Percentiles rank a stretch among this genome's conserved stretches.
These are phyloP conservation scores for Vimba vimba DNA, from an alignment of 2,113 vertebrate species.

Conservation along the genomic window DNA sequence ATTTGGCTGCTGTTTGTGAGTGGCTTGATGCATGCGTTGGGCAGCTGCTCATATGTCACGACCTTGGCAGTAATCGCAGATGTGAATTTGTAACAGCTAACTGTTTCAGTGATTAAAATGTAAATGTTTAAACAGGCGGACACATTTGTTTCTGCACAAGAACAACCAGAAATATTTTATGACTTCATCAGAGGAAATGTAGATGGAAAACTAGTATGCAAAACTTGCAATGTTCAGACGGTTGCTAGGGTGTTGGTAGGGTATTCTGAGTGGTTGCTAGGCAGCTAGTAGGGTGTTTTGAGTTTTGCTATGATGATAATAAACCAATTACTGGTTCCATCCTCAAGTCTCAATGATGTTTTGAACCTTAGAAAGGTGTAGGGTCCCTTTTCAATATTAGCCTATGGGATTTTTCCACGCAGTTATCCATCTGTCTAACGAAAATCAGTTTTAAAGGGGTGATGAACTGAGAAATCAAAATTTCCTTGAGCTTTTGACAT, in stretches of 20 bases:
- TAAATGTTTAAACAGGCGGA: conserved; percentile 27
- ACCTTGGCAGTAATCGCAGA: conserved; percentile 11
- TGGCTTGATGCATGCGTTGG: background rate
- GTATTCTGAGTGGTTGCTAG: background rate
- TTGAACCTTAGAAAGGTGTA: background rate
- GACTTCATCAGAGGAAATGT: background rate
- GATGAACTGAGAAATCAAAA: too few species aligned
- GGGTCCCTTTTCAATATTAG: background rate
- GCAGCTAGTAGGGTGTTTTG: background rate
- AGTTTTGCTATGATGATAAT: background rate
- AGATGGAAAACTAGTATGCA: background rate
- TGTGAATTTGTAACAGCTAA: conserved; percentile 42
- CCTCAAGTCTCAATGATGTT: background rate
- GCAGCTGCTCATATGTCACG: conserved; percentile 23
- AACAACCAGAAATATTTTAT: background rate
- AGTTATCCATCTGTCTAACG: background rate
- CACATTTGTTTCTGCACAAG: background rate
- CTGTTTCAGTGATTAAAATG: conserved; percentile 24
- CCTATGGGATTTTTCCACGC: background rate
- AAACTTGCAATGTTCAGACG: background rate
- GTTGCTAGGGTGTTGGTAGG: background rate
- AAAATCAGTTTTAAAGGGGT: too few species aligned
- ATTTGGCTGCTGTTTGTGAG: conserved; percentile 24
- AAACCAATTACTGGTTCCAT: background rate
- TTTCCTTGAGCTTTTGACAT: too few species aligned